Evolutionary conservation across 35 echinoderm and acorn worm species (phyloP).

Genomic region (Acanthaster planci): DNA sequence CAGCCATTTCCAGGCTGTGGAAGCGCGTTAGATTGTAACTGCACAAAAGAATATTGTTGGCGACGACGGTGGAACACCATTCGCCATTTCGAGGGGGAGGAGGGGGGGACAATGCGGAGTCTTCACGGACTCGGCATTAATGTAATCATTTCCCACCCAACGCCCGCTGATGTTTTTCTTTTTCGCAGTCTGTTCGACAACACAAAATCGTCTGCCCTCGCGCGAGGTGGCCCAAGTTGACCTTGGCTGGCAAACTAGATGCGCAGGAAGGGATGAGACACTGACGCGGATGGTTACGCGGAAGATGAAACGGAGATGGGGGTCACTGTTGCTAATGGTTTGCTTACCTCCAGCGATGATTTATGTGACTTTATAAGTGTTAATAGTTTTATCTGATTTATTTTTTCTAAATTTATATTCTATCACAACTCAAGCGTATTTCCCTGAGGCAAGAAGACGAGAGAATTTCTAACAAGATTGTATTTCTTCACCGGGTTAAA

Average conservation of each 20-base stretch:
- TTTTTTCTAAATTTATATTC: too few species aligned
- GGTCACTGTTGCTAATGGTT: too few species aligned
- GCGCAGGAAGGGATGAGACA: background rate
- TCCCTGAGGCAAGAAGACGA: too few species aligned
- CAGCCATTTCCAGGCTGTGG: too few species aligned
- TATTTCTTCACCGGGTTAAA: too few species aligned
- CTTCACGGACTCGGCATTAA: constrained; percentile 14
- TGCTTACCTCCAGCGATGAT: too few species aligned
- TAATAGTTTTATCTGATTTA: too few species aligned
- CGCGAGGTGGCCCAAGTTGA: background rate
- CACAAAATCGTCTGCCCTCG: background rate
- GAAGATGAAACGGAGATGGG: too few species aligned
- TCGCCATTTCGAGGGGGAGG: background rate
- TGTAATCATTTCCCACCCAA: background rate
- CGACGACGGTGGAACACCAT: background rate
- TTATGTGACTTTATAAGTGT: too few species aligned
- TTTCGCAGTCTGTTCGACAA: background rate
- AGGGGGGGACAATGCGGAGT: background rate
- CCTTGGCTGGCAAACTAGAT: background rate
- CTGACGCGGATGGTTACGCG: too few species aligned
- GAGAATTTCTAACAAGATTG: too few species aligned
- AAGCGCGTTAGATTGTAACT: constrained; percentile 8
- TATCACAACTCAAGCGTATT: too few species aligned
- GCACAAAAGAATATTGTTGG: background rate
- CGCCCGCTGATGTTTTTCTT: background rate